A percentile compares a stretch with the other conserved stretches of the same genome.
Conservation (phyloP, 2,888 invertebrate species). For the Sturmia bella region DNA sequence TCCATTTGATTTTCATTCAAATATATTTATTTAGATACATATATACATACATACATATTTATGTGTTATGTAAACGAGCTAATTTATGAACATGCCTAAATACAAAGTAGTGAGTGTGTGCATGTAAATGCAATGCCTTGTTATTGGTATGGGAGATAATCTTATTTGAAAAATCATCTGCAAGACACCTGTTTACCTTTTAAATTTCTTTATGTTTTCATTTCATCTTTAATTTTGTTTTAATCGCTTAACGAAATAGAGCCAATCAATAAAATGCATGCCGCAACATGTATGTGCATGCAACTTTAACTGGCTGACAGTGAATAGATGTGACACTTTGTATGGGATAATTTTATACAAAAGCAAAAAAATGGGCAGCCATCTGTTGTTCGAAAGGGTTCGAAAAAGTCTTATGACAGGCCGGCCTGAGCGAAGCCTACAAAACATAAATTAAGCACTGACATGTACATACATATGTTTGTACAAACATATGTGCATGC, state of each 20-base stretch:
- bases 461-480: too few relatives aligned
- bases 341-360: conserved; percentile 32
- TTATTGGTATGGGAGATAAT: background rate
- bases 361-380: conserved; percentile 19
- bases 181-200: conserved; percentile 57
- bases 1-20: too few relatives aligned
- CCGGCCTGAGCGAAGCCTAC: background rate
- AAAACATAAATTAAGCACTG: background rate
- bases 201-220: conserved; percentile 1
- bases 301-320: conserved; percentile 11
- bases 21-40: background rate
- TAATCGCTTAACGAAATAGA: background rate
- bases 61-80: too few relatives aligned
- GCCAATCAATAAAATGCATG: conserved; percentile 52
- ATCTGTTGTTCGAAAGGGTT: conserved; percentile 38
- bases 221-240: conserved; percentile 3
- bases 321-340: conserved; percentile 20
- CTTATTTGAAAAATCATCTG: background rate
- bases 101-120: too few relatives aligned
- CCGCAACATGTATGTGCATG: background rate
- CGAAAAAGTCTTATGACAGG: background rate
- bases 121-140: too few relatives aligned
- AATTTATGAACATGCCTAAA: too few relatives aligned
- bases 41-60: background rate
- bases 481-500: too few relatives aligned